Base-by-base conservation (phyloP, 2,113 vertebrate species). In the Ceuthmochares aereus region DNA sequence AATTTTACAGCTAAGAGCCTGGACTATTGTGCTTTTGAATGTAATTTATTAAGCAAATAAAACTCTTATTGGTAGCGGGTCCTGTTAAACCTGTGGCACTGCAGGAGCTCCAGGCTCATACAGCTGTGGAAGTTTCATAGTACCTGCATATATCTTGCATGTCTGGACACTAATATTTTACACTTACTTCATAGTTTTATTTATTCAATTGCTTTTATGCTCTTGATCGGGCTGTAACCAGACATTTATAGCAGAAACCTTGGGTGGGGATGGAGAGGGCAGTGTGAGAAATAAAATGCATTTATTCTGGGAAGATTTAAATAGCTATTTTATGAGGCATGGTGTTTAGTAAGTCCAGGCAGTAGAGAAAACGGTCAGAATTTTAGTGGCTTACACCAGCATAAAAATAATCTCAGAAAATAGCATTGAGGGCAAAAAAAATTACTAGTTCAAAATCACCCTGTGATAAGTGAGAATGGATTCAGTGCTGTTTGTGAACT, bases 41-140 rank as follows among this genome's bases (percentile, higher is more conserved):
- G 95, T 98, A 98, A 98, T 98, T 98, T 98, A 98, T 98, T 98
- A 98, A 98, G 97, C 98, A 98, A 98, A 98, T 98, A 98, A 98
- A 98, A 98, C 81, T 96, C 96, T 96, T 98, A 96, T 95, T 98
- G 96, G 98, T 98, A 98, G 97, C 84, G 87, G 97, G 97, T 96
- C 89, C 97, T 95, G 95, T 97, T 98, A 98, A 98, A 96, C 77
- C 96, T 96, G 94, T 93, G 89, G 96, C 83, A 97, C 96, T 17
- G 23, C 94, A 89, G 97, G 97, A 96, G 96, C 93, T 95, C 84
- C 87, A 86, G 95, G 89, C 92, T 77, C 27, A 90, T 96, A 95
- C 97, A 98, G 97, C 97, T 98, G 97, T 96, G 94, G 95, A 96
- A 62, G 94, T 92, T 98, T 97, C 86, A 89, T 96, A 96, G 97